Evolutionary conservation across 1,140 invertebrate genomes (phyloP).

Genomic region (Hestina assimilis): DNA sequence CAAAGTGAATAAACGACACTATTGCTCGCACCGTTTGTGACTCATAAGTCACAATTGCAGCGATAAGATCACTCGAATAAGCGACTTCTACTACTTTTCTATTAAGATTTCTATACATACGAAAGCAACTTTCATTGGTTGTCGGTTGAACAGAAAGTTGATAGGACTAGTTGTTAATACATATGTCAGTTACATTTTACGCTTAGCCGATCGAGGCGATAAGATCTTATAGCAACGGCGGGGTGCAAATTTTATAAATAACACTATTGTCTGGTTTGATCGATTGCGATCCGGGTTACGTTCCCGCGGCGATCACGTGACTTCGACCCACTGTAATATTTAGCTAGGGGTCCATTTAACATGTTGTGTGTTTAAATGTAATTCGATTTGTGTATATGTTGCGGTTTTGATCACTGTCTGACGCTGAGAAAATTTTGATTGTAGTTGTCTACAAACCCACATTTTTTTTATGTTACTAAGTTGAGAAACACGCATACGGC

Average conservation of each 20-base stretch:
- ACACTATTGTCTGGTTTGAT: slow-evolving; percentile 16
- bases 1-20: too few relatives aligned
- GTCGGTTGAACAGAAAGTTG: neutral
- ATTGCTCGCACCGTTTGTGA: too few relatives aligned
- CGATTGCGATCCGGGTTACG: slow-evolving; percentile 16
- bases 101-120: too few relatives aligned
- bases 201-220: neutral
- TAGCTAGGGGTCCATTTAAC: neutral
- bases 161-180: neutral
- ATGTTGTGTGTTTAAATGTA: slow-evolving; percentile 5
- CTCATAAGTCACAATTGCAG: too few relatives aligned
- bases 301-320: slow-evolving; percentile 19
- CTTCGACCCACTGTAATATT: neutral
- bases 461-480: too few relatives aligned
- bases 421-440: neutral
- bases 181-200: neutral
- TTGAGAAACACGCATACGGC: too few relatives aligned
- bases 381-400: slow-evolving; percentile 8
- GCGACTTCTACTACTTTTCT: too few relatives aligned
- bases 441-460: too few relatives aligned
- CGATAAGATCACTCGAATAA: too few relatives aligned
- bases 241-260: slow-evolving; percentile 17
- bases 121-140: too few relatives aligned
- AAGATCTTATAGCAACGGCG: slow-evolving; percentile 2
- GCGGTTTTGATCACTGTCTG: neutral